Evolutionary conservation across 2,113 vertebrate species (phyloP).

Genomic region (Barnardius zonarius): DNA sequence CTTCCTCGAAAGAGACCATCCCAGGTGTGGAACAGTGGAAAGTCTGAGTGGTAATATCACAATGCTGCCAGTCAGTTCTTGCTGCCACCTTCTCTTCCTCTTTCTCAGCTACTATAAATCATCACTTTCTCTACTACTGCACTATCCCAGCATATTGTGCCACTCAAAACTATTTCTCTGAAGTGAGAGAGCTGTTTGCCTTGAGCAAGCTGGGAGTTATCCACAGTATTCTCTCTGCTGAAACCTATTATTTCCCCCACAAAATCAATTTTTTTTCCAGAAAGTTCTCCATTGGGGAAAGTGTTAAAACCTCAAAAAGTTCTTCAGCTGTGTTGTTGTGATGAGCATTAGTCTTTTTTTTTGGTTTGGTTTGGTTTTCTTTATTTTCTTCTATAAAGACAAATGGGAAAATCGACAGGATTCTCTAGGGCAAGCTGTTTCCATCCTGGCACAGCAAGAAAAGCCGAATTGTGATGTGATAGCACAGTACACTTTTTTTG

Average conservation of each 20-base stretch:
- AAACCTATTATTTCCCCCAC: background rate
- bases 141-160: background rate
- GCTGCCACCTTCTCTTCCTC: background rate
- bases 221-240: background rate
- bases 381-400: background rate
- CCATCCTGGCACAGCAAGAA: background rate
- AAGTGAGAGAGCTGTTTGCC: background rate
- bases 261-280: background rate
- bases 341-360: background rate
- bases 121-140: background rate
- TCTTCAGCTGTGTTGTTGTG: background rate
- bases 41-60: background rate
- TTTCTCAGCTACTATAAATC: background rate
- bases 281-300: background rate
- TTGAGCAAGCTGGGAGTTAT: background rate
- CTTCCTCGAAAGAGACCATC: background rate
- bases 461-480: background rate
- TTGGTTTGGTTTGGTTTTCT: background rate
- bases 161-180: background rate
- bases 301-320: background rate
- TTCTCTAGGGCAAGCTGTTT: background rate
- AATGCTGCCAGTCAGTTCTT: background rate
- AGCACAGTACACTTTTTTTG: fast-evolving
- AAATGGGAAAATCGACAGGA: background rate
- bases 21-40: background rate